Evolutionary conservation across 1,140 invertebrate species (phyloP).

Genomic region (Bombus confusus): DNA sequence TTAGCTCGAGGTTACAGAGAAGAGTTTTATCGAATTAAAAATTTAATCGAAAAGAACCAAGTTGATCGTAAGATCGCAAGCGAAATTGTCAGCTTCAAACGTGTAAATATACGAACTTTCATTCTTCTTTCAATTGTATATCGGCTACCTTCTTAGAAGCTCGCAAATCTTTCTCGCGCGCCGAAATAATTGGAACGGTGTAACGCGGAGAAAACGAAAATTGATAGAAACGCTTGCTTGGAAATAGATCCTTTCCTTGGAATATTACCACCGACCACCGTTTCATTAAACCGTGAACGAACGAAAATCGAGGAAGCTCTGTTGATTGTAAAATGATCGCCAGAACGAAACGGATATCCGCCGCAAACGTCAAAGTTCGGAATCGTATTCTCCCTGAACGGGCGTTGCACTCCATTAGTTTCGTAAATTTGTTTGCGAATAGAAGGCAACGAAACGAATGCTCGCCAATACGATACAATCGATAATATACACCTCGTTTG

Average conservation of each 20-base stretch:
- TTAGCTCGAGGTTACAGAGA: no score
- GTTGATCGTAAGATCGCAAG: no score
- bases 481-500: background rate
- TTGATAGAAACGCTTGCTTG: background rate
- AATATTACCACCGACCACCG: background rate
- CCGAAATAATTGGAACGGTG: no score
- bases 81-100: no score
- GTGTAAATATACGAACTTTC: no score
- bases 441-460: background rate
- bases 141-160: no score
- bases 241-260: background rate
- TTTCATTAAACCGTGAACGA: background rate
- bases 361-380: background rate
- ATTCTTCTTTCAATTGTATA: no score
- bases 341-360: background rate
- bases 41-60: no score
- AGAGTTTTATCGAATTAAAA: no score
- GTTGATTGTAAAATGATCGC: background rate
- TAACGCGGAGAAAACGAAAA: background rate
- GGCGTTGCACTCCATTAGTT: slow-evolving; percentile 17
- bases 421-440: slow-evolving; percentile 10
- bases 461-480: no score
- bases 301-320: background rate
- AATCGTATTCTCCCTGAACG: background rate
- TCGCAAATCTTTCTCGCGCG: no score